Conservation (phyloP, 2,113 vertebrate genomes). For the Pelecanoides urinatrix region DNA sequence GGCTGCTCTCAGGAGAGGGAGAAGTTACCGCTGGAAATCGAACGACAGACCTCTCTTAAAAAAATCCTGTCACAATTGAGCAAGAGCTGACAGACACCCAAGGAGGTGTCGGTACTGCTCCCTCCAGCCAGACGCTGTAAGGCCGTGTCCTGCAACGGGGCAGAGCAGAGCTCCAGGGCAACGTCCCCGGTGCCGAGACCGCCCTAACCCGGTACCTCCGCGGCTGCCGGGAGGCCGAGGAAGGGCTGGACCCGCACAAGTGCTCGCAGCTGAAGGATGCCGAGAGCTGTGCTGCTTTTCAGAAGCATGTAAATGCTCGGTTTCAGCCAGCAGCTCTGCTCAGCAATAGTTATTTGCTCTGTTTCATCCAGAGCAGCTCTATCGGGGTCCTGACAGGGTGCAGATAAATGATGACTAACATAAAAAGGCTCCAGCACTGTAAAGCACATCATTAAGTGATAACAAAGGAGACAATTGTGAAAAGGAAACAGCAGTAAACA, state of each 20-base stretch:
- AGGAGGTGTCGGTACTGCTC: not conserved
- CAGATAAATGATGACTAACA: not conserved
- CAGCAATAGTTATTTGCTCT: not conserved
- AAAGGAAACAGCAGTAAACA: not conserved
- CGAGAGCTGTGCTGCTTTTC: not conserved
- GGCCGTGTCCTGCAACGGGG: not conserved
- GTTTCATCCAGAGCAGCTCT: not conserved
- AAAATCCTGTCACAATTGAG: not conserved
- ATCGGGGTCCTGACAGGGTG: not conserved
- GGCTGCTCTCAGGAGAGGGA: not conserved
- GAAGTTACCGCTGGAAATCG: not conserved
- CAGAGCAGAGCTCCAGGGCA: not conserved
- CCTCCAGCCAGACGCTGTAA: not conserved
- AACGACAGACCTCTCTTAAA: not conserved
- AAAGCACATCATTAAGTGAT: not conserved
- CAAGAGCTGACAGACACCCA: not conserved
- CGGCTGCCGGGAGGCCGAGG: not conserved
- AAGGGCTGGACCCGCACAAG: too few species aligned
- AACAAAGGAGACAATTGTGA: not conserved
- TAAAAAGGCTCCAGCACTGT: not conserved
- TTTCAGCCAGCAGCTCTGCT: not conserved
- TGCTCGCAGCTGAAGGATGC: not conserved
- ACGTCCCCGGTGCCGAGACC: accelerated
- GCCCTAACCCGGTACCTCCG: not conserved
- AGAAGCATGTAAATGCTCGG: accelerated